A percentile compares a stretch with the other conserved stretches of the same genome.
These are phyloP conservation scores for Thera britannica DNA, from an alignment of 2,888 invertebrate species.

Conservation along the genomic window DNA sequence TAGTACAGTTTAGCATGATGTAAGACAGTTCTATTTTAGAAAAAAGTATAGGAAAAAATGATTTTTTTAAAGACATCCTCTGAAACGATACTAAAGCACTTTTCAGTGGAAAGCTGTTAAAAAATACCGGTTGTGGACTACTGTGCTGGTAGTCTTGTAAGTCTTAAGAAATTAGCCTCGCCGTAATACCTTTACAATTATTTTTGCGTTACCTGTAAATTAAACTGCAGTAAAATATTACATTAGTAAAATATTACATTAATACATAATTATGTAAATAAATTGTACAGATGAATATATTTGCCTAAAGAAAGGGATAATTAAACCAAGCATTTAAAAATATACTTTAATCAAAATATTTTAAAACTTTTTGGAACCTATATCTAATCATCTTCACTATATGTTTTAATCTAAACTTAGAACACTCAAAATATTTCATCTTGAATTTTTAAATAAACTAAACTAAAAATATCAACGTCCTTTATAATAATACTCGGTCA, in stretches of 20 bases:
- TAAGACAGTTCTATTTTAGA: no score
- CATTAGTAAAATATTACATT: no score
- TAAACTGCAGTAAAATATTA: background rate
- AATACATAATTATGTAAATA: no score
- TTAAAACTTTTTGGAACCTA: background rate
- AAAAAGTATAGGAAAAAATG: no score
- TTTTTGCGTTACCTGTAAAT: background rate
- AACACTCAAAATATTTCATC: background rate
- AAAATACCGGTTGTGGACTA: background rate
- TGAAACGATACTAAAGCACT: no score
- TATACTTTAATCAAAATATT: background rate
- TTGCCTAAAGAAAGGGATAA: background rate
- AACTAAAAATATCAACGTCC: no score
- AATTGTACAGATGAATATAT: background rate
- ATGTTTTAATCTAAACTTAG: background rate
- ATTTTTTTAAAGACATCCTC: no score
- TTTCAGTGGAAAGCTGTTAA: no score
- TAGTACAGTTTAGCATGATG: no score
- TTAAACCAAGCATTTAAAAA: background rate
- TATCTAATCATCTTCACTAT: background rate
- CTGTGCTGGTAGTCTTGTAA: slow-evolving; percentile 4
- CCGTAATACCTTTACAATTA: background rate
- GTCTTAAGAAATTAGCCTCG: background rate
- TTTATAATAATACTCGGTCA: no score
- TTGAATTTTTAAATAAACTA: no score